A percentile compares a stretch with the other conserved stretches of the same genome.
These are phyloP conservation scores for Acrossocheilus wenchowensis DNA, from an alignment of 2,797 vertebrate species.

Conservation along the genomic window DNA sequence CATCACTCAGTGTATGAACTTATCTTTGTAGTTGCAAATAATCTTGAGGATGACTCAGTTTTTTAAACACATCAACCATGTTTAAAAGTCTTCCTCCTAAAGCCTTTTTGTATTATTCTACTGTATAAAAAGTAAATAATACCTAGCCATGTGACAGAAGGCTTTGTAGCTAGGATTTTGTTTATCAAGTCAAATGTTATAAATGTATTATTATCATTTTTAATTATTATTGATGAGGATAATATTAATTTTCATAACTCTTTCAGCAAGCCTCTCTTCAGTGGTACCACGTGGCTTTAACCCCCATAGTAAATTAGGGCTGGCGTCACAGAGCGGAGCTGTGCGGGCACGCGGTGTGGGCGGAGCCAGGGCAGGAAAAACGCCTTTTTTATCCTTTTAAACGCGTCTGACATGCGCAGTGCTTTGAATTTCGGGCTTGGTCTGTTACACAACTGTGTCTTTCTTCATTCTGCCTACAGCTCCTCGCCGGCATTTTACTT, in stretches of 20 bases:
- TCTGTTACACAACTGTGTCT: slow-evolving; percentile 83
- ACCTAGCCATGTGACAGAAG: neutral
- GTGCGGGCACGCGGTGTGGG: slow-evolving; percentile 54
- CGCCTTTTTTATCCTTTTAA: slow-evolving; percentile 70
- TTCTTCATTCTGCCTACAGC: slow-evolving; percentile 77
- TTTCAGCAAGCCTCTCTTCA: neutral
- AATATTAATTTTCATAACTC: neutral
- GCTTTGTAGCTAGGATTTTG: neutral
- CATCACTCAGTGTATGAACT: neutral
- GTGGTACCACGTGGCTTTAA: slow-evolving; percentile 41
- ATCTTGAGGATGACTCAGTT: neutral
- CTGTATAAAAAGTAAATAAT: neutral
- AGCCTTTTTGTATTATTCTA: neutral
- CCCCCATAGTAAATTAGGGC: slow-evolving; percentile 14
- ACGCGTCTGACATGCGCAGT: slow-evolving; percentile 84
- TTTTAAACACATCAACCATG: neutral
- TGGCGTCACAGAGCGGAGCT: slow-evolving; percentile 27
- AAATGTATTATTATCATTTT: neutral
- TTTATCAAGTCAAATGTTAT: neutral
- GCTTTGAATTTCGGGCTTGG: slow-evolving; percentile 82
- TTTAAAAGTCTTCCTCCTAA: no score
- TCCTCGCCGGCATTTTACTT: slow-evolving; percentile 69
- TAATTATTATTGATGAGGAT: no score
- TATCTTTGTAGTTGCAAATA: neutral
- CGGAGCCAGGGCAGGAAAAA: slow-evolving; percentile 61